Conservation (phyloP, 1,140 invertebrate genomes). For the Calliphora vicina region DNA sequence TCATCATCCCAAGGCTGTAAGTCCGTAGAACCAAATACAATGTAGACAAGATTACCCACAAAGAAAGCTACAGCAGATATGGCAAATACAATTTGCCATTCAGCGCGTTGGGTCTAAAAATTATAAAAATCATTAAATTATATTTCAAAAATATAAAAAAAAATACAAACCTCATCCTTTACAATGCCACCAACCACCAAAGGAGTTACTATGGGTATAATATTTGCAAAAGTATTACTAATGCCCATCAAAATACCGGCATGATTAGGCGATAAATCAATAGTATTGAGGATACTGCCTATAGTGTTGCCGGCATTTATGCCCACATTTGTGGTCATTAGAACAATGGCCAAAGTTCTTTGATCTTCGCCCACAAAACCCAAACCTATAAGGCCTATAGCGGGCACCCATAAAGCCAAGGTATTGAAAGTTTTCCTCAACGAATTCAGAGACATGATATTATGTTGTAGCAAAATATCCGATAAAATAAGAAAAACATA, state of each 20-base stretch:
- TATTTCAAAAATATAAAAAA: constrained; percentile 43
- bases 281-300: constrained; percentile 73
- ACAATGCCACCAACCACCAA: constrained; percentile 71
- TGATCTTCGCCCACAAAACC: constrained; percentile 68
- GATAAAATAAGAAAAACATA: constrained; percentile 72
- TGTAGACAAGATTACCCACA: constrained; percentile 73
- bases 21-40: constrained; percentile 71
- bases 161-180: constrained; percentile 68
- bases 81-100: constrained; percentile 81
- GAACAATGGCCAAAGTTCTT: constrained; percentile 66
- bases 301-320: constrained; percentile 79
- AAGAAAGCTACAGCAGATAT: constrained; percentile 76
- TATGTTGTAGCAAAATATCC: constrained; percentile 69
- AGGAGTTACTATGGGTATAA: constrained; percentile 76
- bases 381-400: constrained; percentile 70
- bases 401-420: constrained; percentile 69
- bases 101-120: constrained; percentile 64
- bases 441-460: constrained; percentile 65
- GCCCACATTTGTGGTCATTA: constrained; percentile 77
- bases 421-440: constrained; percentile 74
- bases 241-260: constrained; percentile 76
- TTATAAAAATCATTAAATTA: constrained; percentile 43
- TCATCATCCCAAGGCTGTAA: constrained; percentile 55
- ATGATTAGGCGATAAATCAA: constrained; percentile 81
- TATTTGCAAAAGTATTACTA: constrained; percentile 77